phyloP scores from a whole-genome alignment of 2,888 invertebrate species.

The Morpho deidamia region DNA sequence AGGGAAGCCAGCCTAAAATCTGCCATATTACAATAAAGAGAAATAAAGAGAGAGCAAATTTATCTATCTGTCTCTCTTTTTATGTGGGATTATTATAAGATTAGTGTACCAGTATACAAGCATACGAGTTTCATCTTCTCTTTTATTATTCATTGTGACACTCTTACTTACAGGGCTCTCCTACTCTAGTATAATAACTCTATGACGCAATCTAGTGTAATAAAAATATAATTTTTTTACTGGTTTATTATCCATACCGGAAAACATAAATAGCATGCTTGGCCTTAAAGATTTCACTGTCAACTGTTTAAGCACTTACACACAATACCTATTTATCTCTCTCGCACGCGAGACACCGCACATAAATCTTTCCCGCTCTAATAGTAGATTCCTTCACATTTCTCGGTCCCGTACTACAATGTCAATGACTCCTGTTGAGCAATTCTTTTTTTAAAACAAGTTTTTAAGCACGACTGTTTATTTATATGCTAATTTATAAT shows the following conservation, averaged over 20 bases:
- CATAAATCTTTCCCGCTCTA: constrained; percentile 35
- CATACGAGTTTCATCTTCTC: too few relatives aligned
- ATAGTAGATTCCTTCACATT: constrained; percentile 22
- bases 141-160: too few relatives aligned
- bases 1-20: too few relatives aligned
- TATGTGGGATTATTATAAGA: too few relatives aligned
- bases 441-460: constrained; percentile 7
- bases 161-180: too few relatives aligned
- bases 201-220: too few relatives aligned
- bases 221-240: too few relatives aligned
- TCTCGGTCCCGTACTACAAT: constrained; percentile 33
- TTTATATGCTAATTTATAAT: background rate
- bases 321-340: constrained; percentile 24
- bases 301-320: constrained; percentile 38
- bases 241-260: background rate
- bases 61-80: too few relatives aligned
- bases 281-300: constrained; percentile 61
- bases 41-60: too few relatives aligned
- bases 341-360: constrained; percentile 7
- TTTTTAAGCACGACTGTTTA: background rate
- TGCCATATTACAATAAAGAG: too few relatives aligned
- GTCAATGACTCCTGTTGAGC: constrained; percentile 33
- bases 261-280: constrained; percentile 17
- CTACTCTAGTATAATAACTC: too few relatives aligned
- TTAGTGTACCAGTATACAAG: too few relatives aligned